Base-by-base conservation (phyloP, 1,140 invertebrate species). In the Trachymyrmex cornetzi region DNA sequence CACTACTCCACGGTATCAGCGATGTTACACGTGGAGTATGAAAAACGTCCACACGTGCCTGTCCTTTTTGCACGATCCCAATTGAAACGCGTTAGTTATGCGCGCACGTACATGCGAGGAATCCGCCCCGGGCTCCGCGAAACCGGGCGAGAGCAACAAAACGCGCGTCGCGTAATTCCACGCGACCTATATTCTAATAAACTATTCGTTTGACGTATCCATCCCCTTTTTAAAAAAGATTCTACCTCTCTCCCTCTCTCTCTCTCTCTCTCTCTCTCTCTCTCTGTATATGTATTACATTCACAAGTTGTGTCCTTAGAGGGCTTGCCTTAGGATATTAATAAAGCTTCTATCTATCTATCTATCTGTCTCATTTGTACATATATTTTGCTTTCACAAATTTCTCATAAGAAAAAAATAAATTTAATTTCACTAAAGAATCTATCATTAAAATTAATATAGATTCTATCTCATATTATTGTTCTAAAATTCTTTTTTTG, bases 181-280 rank as follows among this genome's bases (percentile, higher is more conserved):
- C 88, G n/a, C 88, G 90, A 91, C 90, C 88, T 88, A 91, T 90
- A 89, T 91, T 91, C 89, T 89, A 91, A 75, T 85, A 74, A 87
- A 74, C 88, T 86, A 91, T 91, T 90, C 88, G 84, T 87, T 79
- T 55, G 89, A 88, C 81, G 82, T 75, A 72, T 50, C 34, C 24
- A 30, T 19, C 74, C 64, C 48, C 81, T 24, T 79, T 88, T 90
- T 86, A 59, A 90, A 87, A 87, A 48, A 72, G 48, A 72, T 38
- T 55, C 63, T 27, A 12, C 50, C 50, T 74, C 84, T 30, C 48
- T 57, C 30, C 53, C 48, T 22, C 38, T 67, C 11, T 79, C 30
- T 48, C 44, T 61, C 27, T 24, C 27, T 22, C n/a, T n/a, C 55
- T 1, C 50, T 50, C 6, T 67, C 55, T 55, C 44, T 67, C 38